Conservation (phyloP, 1,140 invertebrate genomes). For the Papilio aristodemus region DNA sequence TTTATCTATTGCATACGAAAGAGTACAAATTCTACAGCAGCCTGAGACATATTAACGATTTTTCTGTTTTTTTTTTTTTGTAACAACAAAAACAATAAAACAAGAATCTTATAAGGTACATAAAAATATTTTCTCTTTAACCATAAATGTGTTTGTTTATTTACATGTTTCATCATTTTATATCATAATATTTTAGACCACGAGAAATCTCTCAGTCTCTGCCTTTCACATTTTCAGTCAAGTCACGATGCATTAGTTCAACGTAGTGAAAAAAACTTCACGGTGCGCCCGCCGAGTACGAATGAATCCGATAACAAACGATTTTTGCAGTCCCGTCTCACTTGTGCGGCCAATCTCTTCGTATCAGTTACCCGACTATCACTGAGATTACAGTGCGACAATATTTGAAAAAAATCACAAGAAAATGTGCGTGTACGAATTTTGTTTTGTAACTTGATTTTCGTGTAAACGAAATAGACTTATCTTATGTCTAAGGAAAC, state of each 20-base stretch:
- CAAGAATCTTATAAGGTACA: too few species aligned
- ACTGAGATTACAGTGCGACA: constrained; percentile 9
- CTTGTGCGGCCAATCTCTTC: constrained; percentile 13
- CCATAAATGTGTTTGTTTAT: too few species aligned
- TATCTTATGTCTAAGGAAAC: not conserved
- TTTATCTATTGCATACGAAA: constrained; percentile 8
- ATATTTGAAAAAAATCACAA: constrained; percentile 10
- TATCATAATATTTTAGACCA: too few species aligned
- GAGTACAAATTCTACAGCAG: not conserved
- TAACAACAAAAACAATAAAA: too few species aligned
- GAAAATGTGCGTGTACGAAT: not conserved
- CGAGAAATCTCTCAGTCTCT: not conserved
- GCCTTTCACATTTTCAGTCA: not conserved
- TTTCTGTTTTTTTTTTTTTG: too few species aligned
- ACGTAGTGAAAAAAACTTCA: constrained; percentile 5
- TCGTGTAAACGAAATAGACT: not conserved
- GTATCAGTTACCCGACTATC: not conserved
- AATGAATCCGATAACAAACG: constrained; percentile 12
- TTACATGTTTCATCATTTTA: too few species aligned
- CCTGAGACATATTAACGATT: too few species aligned
- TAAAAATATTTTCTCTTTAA: too few species aligned
- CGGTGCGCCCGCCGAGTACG: not conserved
- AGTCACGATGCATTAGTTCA: constrained; percentile 20
- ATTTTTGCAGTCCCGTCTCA: not conserved
- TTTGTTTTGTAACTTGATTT: constrained; percentile 8